Conservation (phyloP, 2,888 invertebrate genomes). For the Melieria picta region DNA sequence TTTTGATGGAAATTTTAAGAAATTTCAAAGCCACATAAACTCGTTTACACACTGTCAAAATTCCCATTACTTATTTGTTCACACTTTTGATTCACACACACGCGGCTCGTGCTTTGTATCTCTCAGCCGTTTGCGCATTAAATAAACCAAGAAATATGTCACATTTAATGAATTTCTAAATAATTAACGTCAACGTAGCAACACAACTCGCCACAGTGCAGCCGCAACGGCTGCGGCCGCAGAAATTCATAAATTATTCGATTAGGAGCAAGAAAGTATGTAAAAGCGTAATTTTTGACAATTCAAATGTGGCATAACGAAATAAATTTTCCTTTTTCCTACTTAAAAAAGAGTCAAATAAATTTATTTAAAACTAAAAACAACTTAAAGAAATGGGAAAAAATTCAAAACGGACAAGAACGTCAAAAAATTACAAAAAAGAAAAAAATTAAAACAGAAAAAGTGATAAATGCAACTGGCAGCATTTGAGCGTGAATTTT, state of each 20-base stretch:
- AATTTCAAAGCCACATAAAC: no score
- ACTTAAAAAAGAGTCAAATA: background rate
- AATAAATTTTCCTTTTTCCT: background rate
- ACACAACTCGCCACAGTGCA: background rate
- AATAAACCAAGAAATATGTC: conserved; percentile 11
- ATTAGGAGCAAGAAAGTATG: background rate
- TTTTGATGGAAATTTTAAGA: no score
- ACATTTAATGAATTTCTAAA: conserved; percentile 36
- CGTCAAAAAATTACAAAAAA: no score
- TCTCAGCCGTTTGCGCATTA: background rate
- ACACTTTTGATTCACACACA: background rate
- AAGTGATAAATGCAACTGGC: no score
- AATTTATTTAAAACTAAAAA: background rate
- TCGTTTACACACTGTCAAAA: background rate
- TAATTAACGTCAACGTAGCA: conserved; percentile 18
- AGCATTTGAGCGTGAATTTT: no score
- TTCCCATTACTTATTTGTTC: background rate
- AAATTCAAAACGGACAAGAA: background rate
- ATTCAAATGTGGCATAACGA: conserved; percentile 6
- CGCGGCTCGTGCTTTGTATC: no score
- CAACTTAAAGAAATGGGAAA: background rate
- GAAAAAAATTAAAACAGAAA: no score
- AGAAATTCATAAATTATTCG: background rate
- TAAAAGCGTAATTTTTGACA: conserved; percentile 11
- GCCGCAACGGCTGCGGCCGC: background rate